Evolutionary conservation across 2,888 invertebrate species (phyloP).

Genomic region (Lasioglossum oenotherae): DNA sequence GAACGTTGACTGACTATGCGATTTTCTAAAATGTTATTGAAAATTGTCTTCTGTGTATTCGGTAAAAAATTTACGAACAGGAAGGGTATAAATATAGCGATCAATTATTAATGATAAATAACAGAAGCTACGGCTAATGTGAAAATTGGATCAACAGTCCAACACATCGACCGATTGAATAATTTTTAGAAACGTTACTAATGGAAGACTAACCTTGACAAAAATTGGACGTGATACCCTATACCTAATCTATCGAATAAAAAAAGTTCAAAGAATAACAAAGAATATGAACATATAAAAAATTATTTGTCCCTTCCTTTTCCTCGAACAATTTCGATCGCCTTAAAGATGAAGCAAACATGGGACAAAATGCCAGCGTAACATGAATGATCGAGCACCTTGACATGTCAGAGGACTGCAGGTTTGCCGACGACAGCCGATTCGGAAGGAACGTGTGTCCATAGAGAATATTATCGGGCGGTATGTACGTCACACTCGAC

Average conservation of each 20-base stretch:
- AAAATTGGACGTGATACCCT: neutral
- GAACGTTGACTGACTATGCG: neutral
- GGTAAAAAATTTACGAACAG: neutral
- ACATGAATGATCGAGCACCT: neutral
- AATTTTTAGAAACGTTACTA: neutral
- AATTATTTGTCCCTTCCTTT: neutral
- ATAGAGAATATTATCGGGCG: neutral
- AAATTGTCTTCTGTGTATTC: neutral
- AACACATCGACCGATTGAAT: neutral
- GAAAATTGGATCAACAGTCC: too few relatives aligned
- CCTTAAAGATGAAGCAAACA: neutral
- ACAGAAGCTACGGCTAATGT: neutral
- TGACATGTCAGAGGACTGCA: neutral
- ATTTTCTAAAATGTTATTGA: neutral
- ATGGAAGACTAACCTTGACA: neutral
- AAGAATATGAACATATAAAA: neutral
- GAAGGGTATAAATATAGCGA: neutral
- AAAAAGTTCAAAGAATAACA: neutral
- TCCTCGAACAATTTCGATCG: neutral
- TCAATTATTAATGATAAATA: neutral
- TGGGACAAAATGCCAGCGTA: neutral
- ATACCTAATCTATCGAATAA: neutral
- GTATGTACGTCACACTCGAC: constrained; percentile 17
- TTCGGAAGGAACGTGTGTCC: neutral
- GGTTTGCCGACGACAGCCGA: neutral